Percentiles rank a stretch among this genome's conserved stretches.
phyloP scores from a whole-genome alignment of 23 tunicate species.

The Pegea sp. region DNA sequence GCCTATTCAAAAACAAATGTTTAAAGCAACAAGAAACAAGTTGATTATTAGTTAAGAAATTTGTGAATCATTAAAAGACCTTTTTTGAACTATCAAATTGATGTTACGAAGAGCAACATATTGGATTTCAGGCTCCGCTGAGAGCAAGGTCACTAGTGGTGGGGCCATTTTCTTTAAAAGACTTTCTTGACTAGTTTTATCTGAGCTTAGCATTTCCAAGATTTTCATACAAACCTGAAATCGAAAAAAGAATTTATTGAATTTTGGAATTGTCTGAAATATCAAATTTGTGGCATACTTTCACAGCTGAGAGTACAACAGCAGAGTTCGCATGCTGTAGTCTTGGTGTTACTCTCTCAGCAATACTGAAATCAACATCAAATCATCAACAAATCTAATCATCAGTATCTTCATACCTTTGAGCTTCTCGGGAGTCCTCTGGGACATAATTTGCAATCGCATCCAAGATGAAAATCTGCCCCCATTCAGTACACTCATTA shows the following conservation, averaged over 20 bases:
- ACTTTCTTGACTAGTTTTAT: constrained; percentile 43
- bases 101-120: constrained; percentile 88
- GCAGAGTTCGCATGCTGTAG: constrained; percentile 91
- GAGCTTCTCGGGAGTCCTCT: constrained; percentile 73
- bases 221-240: constrained; percentile 72
- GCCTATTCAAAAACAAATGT: constrained; percentile 14
- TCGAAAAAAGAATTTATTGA: neutral
- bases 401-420: no score
- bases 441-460: constrained; percentile 76
- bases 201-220: constrained; percentile 52
- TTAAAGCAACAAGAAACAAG: neutral
- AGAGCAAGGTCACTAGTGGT: constrained; percentile 92
- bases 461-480: constrained; percentile 89
- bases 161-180: constrained; percentile 80
- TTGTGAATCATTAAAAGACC: constrained; percentile 4
- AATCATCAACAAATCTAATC: no score
- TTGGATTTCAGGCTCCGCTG: constrained; percentile 91
- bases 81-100: constrained; percentile 86
- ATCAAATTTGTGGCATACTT: no score
- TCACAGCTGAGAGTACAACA: constrained; percentile 87
- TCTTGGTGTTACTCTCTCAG: constrained; percentile 92
- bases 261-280: no score
- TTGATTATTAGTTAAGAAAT: no score
- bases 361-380: constrained; percentile 22
- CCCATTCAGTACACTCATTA: constrained; percentile 99